These are phyloP conservation scores for Linepithema humile DNA, from an alignment of 1,140 invertebrate genomes.

Conservation along the genomic window DNA sequence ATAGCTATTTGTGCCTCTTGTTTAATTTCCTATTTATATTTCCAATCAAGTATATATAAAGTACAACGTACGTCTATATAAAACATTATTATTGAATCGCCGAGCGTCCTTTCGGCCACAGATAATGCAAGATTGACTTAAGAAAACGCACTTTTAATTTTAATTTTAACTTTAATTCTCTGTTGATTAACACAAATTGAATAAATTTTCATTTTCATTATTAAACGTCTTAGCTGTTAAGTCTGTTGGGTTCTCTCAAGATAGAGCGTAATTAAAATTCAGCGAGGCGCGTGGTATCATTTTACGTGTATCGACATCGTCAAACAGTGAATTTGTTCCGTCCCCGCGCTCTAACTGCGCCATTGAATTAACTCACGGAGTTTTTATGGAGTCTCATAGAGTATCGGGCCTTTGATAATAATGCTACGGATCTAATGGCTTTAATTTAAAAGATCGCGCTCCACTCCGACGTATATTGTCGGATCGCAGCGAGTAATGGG, in stretches of 20 bases:
- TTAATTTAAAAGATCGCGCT: constrained; percentile 47
- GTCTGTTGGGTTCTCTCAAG: neutral
- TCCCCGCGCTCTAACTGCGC: neutral
- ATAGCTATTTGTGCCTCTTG: neutral
- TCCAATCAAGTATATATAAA: neutral
- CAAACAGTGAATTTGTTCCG: neutral
- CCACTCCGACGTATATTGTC: constrained; percentile 31
- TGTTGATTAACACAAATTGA: neutral
- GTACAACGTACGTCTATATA: neutral
- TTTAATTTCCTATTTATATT: neutral
- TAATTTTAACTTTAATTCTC: constrained; percentile 8
- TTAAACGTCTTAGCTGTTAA: neutral
- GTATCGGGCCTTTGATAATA: constrained; percentile 30
- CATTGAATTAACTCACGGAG: constrained; percentile 8
- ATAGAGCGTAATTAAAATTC: neutral
- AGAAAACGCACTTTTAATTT: neutral
- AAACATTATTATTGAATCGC: neutral
- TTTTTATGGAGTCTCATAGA: constrained; percentile 31
- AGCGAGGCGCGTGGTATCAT: no score
- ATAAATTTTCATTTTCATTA: neutral
- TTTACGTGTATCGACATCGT: no score
- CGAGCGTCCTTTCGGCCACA: neutral
- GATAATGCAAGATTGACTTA: neutral
- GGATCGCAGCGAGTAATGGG: constrained; percentile 45
- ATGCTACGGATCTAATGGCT: constrained; percentile 45